phyloP scores from a whole-genome alignment of 2,888 invertebrate genomes.

The Idaea biselata region DNA sequence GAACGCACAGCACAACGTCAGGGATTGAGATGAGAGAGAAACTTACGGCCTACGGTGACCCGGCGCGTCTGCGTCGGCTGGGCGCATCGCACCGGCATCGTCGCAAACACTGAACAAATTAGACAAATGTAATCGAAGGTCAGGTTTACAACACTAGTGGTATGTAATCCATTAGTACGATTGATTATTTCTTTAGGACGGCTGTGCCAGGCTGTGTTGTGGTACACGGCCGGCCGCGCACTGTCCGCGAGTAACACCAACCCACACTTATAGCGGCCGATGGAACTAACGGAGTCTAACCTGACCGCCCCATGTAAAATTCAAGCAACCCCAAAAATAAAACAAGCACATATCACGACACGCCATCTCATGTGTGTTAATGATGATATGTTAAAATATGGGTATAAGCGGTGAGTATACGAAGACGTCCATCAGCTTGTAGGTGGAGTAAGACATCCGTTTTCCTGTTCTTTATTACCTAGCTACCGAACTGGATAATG shows the following conservation, averaged over 20 bases:
- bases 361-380: conserved; percentile 53
- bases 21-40: conserved; percentile 40
- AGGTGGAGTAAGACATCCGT: conserved; percentile 26
- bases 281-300: conserved; percentile 50
- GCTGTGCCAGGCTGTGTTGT: conserved; percentile 67
- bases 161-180: conserved; percentile 54
- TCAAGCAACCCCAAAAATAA: conserved; percentile 64
- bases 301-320: conserved; percentile 66
- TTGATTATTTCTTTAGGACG: conserved; percentile 36
- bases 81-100: conserved; percentile 67
- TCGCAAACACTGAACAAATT: conserved; percentile 35
- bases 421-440: conserved; percentile 34
- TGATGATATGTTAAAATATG: conserved; percentile 47
- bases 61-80: conserved; percentile 58
- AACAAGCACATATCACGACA: conserved; percentile 38
- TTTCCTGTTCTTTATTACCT: conserved; percentile 25
- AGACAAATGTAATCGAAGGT: conserved; percentile 44
- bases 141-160: conserved; percentile 62
- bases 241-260: conserved; percentile 62
- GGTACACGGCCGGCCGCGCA: conserved; percentile 71
- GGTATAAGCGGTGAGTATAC: conserved; percentile 26
- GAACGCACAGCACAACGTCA: conserved; percentile 29
- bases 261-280: conserved; percentile 65
- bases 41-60: conserved; percentile 67
- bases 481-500: conserved; percentile 23